phyloP scores from a whole-genome alignment of 2,888 invertebrate genomes.

The Nomada goodeniana region DNA sequence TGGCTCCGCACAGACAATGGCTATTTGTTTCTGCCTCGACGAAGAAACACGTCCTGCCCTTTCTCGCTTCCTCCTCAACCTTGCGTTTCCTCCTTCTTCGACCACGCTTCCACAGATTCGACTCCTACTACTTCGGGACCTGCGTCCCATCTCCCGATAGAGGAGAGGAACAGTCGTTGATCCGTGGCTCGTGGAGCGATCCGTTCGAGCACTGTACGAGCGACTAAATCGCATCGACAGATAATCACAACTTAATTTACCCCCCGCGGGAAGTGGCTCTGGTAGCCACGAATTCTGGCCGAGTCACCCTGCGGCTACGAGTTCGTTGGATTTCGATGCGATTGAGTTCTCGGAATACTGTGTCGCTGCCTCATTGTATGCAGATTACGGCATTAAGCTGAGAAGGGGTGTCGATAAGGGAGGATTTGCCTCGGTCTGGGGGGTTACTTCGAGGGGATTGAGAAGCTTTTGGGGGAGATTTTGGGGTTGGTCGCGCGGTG shows the following conservation, averaged over 20 bases:
- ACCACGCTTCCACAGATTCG: conserved; percentile 29
- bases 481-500: not conserved
- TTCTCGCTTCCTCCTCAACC: conserved; percentile 40
- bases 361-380: conserved; percentile 72
- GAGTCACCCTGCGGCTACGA: conserved; percentile 59
- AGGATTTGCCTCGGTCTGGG: not conserved
- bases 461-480: not conserved
- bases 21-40: conserved; percentile 83
- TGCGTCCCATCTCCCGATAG: not conserved
- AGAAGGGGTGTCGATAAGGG: conserved; percentile 24
- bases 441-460: not conserved
- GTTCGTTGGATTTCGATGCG: conserved; percentile 29
- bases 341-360: conserved; percentile 46
- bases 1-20: conserved; percentile 81
- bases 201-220: conserved; percentile 54
- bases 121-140: not conserved
- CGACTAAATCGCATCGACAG: conserved; percentile 84
- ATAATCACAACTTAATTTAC: conserved; percentile 84
- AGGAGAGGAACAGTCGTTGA: not conserved
- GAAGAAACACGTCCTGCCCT: conserved; percentile 64
- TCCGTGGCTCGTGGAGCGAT: conserved; percentile 41
- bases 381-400: conserved; percentile 60
- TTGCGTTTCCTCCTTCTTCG: conserved; percentile 19
- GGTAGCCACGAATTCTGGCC: conserved; percentile 63
- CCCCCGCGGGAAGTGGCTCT: conserved; percentile 77